phyloP scores from a whole-genome alignment of 2,797 vertebrate genomes.

The Sebastes ruberrimus region DNA sequence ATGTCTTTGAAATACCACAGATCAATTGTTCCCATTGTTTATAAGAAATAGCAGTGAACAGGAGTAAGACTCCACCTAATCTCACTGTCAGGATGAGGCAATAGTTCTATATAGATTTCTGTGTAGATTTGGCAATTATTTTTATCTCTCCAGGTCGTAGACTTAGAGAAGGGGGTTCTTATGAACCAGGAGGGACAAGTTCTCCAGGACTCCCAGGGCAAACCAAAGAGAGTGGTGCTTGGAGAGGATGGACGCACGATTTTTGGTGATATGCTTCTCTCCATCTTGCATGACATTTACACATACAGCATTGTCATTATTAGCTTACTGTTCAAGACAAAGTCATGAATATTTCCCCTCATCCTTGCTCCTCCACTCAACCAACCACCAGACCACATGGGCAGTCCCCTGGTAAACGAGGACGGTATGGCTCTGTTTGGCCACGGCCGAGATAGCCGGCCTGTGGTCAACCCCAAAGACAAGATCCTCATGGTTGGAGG shows the following conservation, averaged over 20 bases:
- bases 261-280: slow-evolving; percentile 85
- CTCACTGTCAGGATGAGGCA: not conserved
- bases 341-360: not conserved
- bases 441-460: slow-evolving; percentile 90
- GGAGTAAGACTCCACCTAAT: not conserved
- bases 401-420: slow-evolving; percentile 91
- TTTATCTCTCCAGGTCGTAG: slow-evolving; percentile 85
- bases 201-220: slow-evolving; percentile 95
- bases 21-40: not conserved
- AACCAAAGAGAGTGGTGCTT: slow-evolving; percentile 91
- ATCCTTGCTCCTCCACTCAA: not conserved
- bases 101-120: not conserved
- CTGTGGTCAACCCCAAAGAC: slow-evolving; percentile 93
- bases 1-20: no score
- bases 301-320: not conserved
- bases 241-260: slow-evolving; percentile 96
- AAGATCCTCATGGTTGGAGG: slow-evolving; percentile 94
- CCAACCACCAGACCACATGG: slow-evolving; percentile 87
- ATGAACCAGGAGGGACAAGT: slow-evolving; percentile 93
- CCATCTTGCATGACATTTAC: not conserved
- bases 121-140: not conserved
- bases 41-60: not conserved
- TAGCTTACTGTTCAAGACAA: not conserved
- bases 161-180: slow-evolving; percentile 91
- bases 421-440: slow-evolving; percentile 96